Conservation (phyloP, 2,113 vertebrate species). For the Platycercus adscitus region DNA sequence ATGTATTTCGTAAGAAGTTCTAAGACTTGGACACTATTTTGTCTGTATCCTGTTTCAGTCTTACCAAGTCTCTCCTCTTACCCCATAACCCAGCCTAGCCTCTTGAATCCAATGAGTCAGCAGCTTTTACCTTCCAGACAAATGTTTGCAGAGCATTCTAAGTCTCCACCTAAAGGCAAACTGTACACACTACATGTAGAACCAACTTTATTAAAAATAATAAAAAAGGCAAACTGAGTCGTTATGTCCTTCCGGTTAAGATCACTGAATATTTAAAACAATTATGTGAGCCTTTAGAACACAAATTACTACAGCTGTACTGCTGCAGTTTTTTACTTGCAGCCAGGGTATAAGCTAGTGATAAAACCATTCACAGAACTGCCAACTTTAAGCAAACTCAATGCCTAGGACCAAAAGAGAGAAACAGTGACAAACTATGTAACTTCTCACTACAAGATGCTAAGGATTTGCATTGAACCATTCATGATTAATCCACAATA, state of each 20-base stretch:
- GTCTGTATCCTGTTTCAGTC: conserved; percentile 6
- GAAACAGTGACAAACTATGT: neutral
- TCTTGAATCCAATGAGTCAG: conserved; percentile 25
- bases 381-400: neutral
- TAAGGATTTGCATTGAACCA: neutral
- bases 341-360: neutral
- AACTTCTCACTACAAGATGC: neutral
- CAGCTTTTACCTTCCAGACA: neutral
- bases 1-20: neutral
- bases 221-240: neutral
- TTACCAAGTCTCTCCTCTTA: conserved; percentile 28
- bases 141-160: neutral
- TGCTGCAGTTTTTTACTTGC: neutral
- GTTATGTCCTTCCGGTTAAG: neutral
- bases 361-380: neutral
- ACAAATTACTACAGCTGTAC: neutral
- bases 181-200: neutral
- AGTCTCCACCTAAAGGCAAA: conserved; percentile 44
- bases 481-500: neutral
- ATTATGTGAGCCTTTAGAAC: neutral
- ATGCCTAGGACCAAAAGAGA: neutral
- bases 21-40: conserved; percentile 26
- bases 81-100: neutral
- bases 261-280: neutral
- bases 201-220: neutral